A percentile compares a stretch with the other conserved stretches of the same genome.
Evolutionary conservation across 2,113 vertebrate genomes (phyloP).

Genomic region (Gila orcuttii): DNA sequence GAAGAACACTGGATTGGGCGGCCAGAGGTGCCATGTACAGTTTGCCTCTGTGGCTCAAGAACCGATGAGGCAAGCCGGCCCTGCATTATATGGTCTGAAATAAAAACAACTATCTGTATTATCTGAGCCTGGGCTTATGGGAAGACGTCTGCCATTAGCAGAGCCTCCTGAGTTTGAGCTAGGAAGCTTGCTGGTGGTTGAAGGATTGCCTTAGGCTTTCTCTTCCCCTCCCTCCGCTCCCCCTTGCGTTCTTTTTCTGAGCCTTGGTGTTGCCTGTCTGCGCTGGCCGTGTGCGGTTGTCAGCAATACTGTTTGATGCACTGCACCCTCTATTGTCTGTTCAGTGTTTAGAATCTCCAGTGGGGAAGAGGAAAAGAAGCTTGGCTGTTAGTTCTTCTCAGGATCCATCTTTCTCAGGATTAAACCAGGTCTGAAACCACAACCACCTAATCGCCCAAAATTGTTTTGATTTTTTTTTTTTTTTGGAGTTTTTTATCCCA

Average conservation of each 20-base stretch:
- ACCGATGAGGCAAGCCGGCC: not conserved
- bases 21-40: constrained; percentile 24
- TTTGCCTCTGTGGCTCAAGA: constrained; percentile 36
- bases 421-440: constrained; percentile 99
- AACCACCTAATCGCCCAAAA: constrained; percentile 91
- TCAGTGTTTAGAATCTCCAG: constrained; percentile 99
- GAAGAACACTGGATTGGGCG: not conserved
- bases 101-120: constrained; percentile 31
- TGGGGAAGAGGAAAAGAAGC: constrained; percentile 99
- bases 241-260: constrained; percentile 83
- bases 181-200: constrained; percentile 66
- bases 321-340: constrained; percentile 99
- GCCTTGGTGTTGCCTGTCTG: constrained; percentile 96
- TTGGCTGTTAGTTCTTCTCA: constrained; percentile 99
- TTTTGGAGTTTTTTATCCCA: constrained; percentile 56
- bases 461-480: constrained; percentile 59
- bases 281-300: constrained; percentile 92
- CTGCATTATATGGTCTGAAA: constrained; percentile 27
- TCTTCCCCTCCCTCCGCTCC: constrained; percentile 39
- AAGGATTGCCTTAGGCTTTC: constrained; percentile 88
- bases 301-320: constrained; percentile 99
- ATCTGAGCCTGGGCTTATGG: constrained; percentile 35
- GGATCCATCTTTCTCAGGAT: constrained; percentile 99
- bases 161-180: constrained; percentile 47
- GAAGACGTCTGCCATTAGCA: constrained; percentile 40